Base-by-base conservation (phyloP, 2,113 vertebrate genomes). In the Odontophorus gujanensis region DNA sequence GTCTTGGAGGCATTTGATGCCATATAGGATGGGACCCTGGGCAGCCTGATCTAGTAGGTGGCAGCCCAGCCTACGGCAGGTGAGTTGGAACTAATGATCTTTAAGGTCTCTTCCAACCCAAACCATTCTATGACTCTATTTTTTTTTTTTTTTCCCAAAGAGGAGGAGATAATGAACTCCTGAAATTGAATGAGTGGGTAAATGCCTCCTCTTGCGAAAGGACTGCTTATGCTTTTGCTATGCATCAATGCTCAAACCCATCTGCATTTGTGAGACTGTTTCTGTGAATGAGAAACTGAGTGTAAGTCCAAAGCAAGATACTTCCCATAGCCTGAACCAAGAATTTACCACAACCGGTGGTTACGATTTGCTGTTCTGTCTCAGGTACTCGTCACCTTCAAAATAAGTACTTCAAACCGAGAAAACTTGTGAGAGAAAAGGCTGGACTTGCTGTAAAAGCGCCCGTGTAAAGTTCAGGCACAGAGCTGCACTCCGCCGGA, bases 311-410 rank as follows among this genome's bases (percentile, higher is more conserved):
- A 9, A 48, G 9, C 0, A 2, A 20, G 38, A 19, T 6, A 4
- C 32, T 71, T 86, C 38, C 51, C 13, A 40, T 2, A 62, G 58
- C 61, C 3, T 1, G 88, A 65, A 66, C 9, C 40, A 48, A 38
- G 14, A 47, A 3, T 2, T 61, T 17, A 9, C 13, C 40, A 47
- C 24, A 5, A 9, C 38, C 4, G 32, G 6, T 6, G 26, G 20
- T 45, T 0, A 20, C 24, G 47, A 51, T 1, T 7, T 1, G 4
- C 43, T 62, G 40, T 10, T 62, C 59, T 30, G 34, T 36, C 42
- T 43, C 18, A 1, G 30, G 17, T 6, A 2, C 16, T 25, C 3
- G 1, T 2, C 8, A 2, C 5, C 36, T 32, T 9, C 58, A 72
- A 68, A 69, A 6, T 7, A 30, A 65, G 30, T 6, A 36, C 0